phyloP scores from a whole-genome alignment of 2,888 invertebrate species.

The Andrena camellia region DNA sequence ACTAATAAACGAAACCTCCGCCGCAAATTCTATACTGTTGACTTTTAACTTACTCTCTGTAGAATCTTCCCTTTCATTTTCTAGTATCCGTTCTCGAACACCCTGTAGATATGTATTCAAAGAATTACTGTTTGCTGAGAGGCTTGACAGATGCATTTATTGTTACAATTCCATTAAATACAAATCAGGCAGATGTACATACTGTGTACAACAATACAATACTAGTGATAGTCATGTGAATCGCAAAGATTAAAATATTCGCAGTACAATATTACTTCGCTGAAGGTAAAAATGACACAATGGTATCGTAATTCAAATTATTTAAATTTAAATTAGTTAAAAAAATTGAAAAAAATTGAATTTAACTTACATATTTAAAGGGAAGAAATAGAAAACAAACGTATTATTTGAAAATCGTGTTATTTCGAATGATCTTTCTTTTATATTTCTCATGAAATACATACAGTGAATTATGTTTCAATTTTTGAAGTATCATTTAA shows the following conservation, averaged over 20 bases:
- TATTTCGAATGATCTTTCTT: background rate
- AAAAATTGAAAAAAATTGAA: background rate
- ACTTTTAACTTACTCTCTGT: too few species aligned
- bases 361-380: background rate
- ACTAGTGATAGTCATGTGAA: slow-evolving; percentile 21
- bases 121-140: background rate
- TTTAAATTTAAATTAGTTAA: background rate
- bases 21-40: too few species aligned
- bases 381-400: too few species aligned
- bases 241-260: slow-evolving; percentile 15
- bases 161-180: slow-evolving; percentile 49
- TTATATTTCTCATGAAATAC: background rate
- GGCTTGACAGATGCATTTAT: slow-evolving; percentile 60
- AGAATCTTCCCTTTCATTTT: too few species aligned
- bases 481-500: background rate
- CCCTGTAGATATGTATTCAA: background rate
- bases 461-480: background rate
- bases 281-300: background rate
- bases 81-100: too few species aligned
- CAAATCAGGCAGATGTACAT: slow-evolving; percentile 49
- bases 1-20: too few species aligned
- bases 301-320: slow-evolving; percentile 18
- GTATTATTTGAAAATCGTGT: too few species aligned
- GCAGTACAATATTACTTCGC: slow-evolving; percentile 1
- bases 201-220: slow-evolving; percentile 25